Evolutionary conservation across 2,113 vertebrate species (phyloP).

Genomic region (Calyptomena viridis): DNA sequence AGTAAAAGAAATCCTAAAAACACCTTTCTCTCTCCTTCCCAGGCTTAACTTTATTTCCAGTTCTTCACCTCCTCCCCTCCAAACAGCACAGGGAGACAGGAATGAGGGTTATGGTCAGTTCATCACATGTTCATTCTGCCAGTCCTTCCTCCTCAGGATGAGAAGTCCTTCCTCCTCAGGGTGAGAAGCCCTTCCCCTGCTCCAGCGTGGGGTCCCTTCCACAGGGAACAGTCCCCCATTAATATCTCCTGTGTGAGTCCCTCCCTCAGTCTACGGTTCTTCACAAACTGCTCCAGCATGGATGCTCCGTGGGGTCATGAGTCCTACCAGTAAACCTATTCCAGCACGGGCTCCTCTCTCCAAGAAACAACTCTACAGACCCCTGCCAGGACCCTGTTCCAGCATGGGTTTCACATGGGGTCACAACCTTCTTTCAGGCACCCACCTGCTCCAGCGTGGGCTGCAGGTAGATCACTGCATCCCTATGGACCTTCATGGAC

Average conservation of each 20-base stretch:
- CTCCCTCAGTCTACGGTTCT: neutral
- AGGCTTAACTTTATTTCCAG: neutral
- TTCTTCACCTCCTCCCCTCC: neutral
- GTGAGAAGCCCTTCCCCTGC: neutral
- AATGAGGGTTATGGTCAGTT: neutral
- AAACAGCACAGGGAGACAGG: neutral
- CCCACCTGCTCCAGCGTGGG: neutral
- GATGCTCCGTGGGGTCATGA: neutral
- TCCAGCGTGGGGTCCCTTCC: neutral
- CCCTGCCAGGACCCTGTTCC: neutral
- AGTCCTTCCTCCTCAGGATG: neutral
- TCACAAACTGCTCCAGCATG: neutral
- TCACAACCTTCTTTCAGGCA: neutral
- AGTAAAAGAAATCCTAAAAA: neutral
- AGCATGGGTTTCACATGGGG: neutral
- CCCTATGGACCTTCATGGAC: neutral
- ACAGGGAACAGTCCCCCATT: neutral
- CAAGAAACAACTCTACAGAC: neutral
- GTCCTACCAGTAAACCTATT: neutral
- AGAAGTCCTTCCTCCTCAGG: too few species aligned
- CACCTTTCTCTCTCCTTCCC: neutral
- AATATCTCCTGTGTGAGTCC: neutral
- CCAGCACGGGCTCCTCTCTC: neutral
- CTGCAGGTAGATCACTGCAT: neutral
- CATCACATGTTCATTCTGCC: neutral